A percentile compares a stretch with the other conserved stretches of the same genome.
Evolutionary conservation across 92 coral and sea anemone genomes (phyloP).

Genomic region (Zoanthus sansibaricus): DNA sequence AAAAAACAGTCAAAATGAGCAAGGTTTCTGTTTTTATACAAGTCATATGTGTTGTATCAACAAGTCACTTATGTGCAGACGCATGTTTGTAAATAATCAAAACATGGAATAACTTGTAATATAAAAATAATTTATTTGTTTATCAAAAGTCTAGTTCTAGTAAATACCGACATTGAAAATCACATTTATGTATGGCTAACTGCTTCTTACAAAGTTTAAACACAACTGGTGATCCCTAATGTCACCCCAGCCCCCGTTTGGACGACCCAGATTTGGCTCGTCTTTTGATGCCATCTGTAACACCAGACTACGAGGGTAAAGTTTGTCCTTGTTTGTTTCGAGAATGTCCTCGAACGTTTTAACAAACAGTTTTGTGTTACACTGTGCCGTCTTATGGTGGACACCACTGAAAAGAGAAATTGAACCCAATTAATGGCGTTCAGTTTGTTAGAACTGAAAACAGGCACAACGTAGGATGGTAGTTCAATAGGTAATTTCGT

Average conservation of each 20-base stretch:
- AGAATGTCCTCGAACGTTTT: conserved; percentile 71
- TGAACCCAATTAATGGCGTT: background rate
- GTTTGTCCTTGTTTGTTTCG: conserved; percentile 59
- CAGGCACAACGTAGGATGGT: too few species aligned
- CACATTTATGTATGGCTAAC: background rate
- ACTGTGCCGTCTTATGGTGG: conserved; percentile 84
- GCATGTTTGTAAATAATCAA: too few species aligned
- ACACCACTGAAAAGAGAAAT: conserved; percentile 76
- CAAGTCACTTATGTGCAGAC: too few species aligned
- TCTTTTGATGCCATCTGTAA: conserved; percentile 51
- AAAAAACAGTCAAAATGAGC: too few species aligned
- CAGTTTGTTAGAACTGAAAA: background rate
- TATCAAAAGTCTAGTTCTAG: too few species aligned
- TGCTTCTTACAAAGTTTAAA: conserved; percentile 40
- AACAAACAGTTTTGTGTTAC: conserved; percentile 74
- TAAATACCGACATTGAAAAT: too few species aligned
- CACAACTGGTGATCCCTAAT: conserved; percentile 89
- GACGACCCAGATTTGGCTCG: conserved; percentile 49
- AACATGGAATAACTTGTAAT: too few species aligned
- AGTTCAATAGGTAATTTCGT: too few species aligned
- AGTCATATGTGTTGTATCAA: too few species aligned
- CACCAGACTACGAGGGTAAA: conserved; percentile 72
- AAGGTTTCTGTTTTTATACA: too few species aligned
- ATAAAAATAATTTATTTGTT: too few species aligned
- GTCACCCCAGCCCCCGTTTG: conserved; percentile 99